phyloP scores from a whole-genome alignment of 2,113 vertebrate genomes.

The Odocoileus hemionus region DNA sequence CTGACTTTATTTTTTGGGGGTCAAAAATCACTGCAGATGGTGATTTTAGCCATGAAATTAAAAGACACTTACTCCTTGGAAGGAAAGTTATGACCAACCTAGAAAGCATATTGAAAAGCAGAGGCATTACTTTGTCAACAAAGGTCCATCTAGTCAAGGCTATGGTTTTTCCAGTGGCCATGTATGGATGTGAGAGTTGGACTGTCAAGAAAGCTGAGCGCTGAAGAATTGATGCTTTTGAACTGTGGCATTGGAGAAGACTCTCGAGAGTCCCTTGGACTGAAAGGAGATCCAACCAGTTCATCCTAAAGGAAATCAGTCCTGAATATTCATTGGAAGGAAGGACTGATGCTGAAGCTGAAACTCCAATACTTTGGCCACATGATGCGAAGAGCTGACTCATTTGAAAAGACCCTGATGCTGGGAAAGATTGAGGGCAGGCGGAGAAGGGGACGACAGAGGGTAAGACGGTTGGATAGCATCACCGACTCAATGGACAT shows the following conservation, averaged over 20 bases:
- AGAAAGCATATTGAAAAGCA: background rate
- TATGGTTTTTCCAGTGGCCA: background rate
- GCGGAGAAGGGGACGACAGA: rapidly evolving
- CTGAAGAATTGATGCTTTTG: background rate
- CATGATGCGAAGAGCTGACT: background rate
- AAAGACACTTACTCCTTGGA: background rate
- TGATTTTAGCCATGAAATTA: background rate
- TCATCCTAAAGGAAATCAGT: background rate
- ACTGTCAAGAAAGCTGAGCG: background rate
- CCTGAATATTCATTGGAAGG: background rate
- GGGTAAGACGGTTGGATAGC: background rate
- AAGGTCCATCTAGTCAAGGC: background rate
- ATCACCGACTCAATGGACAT: background rate
- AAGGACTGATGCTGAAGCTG: background rate
- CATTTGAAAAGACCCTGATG: background rate
- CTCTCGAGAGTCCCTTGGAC: background rate
- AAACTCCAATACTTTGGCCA: background rate
- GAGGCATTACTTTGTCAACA: background rate
- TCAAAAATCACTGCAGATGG: background rate
- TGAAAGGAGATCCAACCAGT: background rate
- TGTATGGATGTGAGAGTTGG: background rate
- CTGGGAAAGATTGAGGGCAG: background rate
- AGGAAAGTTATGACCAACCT: background rate
- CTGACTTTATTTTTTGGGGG: background rate
- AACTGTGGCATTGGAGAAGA: background rate